A percentile compares a stretch with the other conserved stretches of the same genome.
Conservation (phyloP, 2,797 vertebrate species). For the Macrochelys suwanniensis region DNA sequence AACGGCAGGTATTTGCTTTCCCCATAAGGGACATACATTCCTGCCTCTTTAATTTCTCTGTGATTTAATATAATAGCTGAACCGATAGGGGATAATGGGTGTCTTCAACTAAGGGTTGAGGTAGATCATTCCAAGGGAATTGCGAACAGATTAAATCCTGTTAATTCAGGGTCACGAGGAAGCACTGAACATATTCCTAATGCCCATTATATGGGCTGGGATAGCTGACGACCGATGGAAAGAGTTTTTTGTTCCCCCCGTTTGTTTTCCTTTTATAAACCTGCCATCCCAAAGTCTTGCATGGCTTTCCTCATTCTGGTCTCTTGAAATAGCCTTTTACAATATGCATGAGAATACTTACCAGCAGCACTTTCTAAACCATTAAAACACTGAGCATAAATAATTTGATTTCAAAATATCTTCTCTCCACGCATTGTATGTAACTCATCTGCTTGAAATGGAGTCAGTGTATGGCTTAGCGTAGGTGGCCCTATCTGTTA, state of each 20-base stretch:
- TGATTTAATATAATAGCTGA: slow-evolving; percentile 2
- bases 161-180: not conserved
- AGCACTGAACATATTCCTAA: not conserved
- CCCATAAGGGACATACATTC: not conserved
- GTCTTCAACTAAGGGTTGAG: not conserved
- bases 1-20: slow-evolving; percentile 24
- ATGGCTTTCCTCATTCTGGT: slow-evolving; percentile 10
- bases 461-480: not conserved
- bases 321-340: slow-evolving; percentile 35
- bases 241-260: slow-evolving; percentile 2
- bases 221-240: slow-evolving; percentile 24
- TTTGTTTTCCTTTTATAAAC: slow-evolving; percentile 42
- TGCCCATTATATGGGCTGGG: not conserved
- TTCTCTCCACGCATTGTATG: not conserved
- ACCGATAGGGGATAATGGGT: not conserved
- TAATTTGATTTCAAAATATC: not conserved
- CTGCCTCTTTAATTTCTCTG: slow-evolving; percentile 9
- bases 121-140: slow-evolving; percentile 5
- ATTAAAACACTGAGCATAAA: not conserved
- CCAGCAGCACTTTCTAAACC: slow-evolving; percentile 1
- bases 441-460: not conserved
- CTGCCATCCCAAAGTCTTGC: not conserved
- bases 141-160: not conserved
- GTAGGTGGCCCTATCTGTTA: not conserved
- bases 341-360: slow-evolving; percentile 31